Evolutionary conservation across 1,140 invertebrate species (phyloP), one percentile per base, ranked within the genome.

Genomic region (Carposina sasakii): DNA sequence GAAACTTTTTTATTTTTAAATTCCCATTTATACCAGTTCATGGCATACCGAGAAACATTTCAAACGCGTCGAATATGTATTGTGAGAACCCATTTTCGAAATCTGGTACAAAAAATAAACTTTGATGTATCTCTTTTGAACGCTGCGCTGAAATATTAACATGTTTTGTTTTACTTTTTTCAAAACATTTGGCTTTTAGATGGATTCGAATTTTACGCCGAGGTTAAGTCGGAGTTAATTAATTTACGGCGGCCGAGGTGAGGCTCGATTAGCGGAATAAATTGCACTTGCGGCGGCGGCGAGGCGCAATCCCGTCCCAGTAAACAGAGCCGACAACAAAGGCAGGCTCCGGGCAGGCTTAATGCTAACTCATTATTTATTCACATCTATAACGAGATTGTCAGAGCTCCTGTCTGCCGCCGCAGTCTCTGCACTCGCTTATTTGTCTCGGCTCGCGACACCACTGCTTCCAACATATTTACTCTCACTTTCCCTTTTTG

Each of bases 311-410:
- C 63, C 73, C 51, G 54, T 55, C 67, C 64, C 63, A 63, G 73
- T 68, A 67, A 66, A 73, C 65, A 75, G 52, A 48, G 61, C 57
- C 57, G 63, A 63, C 72, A 76, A 81, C 74, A 77, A 76, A 83
- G 71, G 61, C 71, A 54, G 52, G 59, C 50, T 60, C 50, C 63
- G 58, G 48, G 57, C 59, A 60, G 57, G 62, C 67, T 71, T 70
- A 76, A 76, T 78, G 71, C 70, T 70, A 54, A 67, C 67, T 76
- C 68, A 79, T 78, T 83, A 78, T 81, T 81, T 81, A 83, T 81
- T 81, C 75, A 79, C 70, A 70, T 75, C 65, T 67, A 69, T 75
- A 77, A 77, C 72, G 70, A 77, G 69, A 79, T 79, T 76, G 70
- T 70, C 70, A 69, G 71, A 68, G 59, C 64, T 61, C 63, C 57